Evolutionary conservation across 2,888 invertebrate species (phyloP), one percentile per base, ranked within the genome.

Genomic region (Himalopsyche anomala): DNA sequence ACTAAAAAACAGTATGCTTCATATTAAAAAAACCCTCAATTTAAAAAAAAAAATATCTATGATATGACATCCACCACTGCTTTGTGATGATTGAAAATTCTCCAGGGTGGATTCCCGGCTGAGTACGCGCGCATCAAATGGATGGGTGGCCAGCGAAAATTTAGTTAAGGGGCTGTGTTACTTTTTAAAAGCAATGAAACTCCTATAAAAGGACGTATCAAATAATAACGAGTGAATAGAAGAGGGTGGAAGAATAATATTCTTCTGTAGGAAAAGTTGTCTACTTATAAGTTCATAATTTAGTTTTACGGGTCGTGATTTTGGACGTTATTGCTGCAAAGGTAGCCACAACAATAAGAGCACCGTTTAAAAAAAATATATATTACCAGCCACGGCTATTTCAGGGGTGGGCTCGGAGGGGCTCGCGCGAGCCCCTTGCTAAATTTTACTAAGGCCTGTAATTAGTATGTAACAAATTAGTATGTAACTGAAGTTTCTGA

Each of bases 171-270:
- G 62, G 62, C 19, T 62, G 62, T 62, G 11, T 62, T 15, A 62
- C 62, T n/a, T 62, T 62, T 62, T 62, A 62, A 62, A 62, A 19
- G 62, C 62, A 62, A 62, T 62, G 62, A 62, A 62, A 62, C 62
- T 19, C 62, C 15, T 62, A 62, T 62, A 62, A 62, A 62, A 19
- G 62, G 28, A 62, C 11, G n/a, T 56, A 56, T 56, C 56, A 56
- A 19, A 17, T 56, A 56, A 5, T 56, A 56, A 56, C 56, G 62
- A 19, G 8, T 19, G 51, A 62, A 62, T 19, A 62, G 19, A 3
- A 62, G 12, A 12, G 62, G 62, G 62, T 62, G 11, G 8, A 8
- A 9, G 11, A 62, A 5, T 62, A 19, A 45, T 6, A 8, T 45
- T 62, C 2, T 28, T 62, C 62, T 4, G 6, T 62, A 28, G 19